Percentiles rank a stretch among this genome's conserved stretches.
phyloP scores from a whole-genome alignment of 2,888 invertebrate genomes.

The Biston betularia region DNA sequence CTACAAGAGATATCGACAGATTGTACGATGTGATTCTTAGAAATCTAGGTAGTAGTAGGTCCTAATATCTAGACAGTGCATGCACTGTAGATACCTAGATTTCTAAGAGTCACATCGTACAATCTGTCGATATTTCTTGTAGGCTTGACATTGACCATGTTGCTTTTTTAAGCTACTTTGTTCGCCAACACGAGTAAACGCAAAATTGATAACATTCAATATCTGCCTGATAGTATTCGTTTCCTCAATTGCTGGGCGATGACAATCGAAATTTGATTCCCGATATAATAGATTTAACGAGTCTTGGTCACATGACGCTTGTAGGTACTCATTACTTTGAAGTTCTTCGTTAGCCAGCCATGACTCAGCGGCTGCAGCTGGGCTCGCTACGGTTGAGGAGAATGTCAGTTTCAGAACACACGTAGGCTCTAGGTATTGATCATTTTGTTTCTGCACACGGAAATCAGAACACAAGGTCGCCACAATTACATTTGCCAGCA shows the following conservation, averaged over 20 bases:
- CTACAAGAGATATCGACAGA: too few species aligned
- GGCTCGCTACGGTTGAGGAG: constrained; percentile 3
- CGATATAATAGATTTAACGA: neutral
- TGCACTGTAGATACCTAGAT: too few species aligned
- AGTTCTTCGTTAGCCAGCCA: constrained; percentile 3
- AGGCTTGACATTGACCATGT: too few species aligned
- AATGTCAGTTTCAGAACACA: constrained; percentile 12
- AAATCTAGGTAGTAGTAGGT: too few species aligned
- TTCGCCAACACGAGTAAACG: neutral
- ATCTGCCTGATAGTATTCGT: neutral
- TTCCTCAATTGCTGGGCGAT: neutral
- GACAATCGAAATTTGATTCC: neutral
- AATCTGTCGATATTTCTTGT: too few species aligned
- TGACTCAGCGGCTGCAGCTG: constrained; percentile 19
- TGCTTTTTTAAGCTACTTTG: too few species aligned
- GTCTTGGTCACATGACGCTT: neutral
- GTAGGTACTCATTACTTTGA: constrained; percentile 6
- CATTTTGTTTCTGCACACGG: constrained; percentile 24
- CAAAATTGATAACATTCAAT: neutral
- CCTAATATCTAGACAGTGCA: too few species aligned
- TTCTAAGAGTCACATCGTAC: too few species aligned
- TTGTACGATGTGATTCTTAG: too few species aligned
- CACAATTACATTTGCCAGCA: constrained; percentile 30
- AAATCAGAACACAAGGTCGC: constrained; percentile 26
- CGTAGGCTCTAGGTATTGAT: constrained; percentile 14